Conservation (phyloP, 2,113 vertebrate genomes). For the Euleptes europaea region DNA sequence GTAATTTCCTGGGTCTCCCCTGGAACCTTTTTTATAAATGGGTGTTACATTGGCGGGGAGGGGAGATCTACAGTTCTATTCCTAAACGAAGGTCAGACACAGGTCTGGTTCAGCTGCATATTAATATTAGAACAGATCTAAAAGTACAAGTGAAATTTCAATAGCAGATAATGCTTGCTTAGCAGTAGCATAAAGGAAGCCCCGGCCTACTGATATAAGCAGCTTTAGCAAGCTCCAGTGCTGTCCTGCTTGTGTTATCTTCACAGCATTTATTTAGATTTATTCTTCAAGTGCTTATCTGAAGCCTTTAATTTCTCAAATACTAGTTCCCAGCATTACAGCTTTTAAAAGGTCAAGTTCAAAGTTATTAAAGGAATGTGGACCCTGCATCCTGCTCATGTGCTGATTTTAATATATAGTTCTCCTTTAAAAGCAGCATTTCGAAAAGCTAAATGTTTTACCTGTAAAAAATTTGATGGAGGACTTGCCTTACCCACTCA, state of each 20-base stretch:
- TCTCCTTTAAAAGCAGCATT: too few species aligned
- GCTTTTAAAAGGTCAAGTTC: background rate
- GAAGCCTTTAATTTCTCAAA: constrained; percentile 5
- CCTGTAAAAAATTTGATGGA: background rate
- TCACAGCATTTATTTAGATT: constrained; percentile 9
- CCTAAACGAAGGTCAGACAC: background rate
- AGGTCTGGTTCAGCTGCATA: background rate
- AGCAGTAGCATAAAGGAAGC: background rate
- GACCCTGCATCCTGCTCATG: background rate
- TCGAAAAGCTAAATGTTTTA: background rate
- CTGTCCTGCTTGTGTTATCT: background rate
- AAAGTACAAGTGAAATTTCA: background rate
- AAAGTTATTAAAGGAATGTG: background rate
- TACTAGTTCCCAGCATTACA: background rate
- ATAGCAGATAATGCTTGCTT: background rate
- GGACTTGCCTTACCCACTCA: background rate
- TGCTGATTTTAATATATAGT: background rate
- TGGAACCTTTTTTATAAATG: too few species aligned
- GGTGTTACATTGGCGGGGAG: too few species aligned
- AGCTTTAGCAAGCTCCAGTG: background rate
- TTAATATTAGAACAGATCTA: background rate
- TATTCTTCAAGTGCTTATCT: constrained; percentile 6
- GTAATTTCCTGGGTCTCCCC: too few species aligned
- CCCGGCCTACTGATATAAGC: constrained; percentile 4
- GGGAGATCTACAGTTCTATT: background rate